Evolutionary conservation across 2,888 invertebrate genomes (phyloP), one percentile per base, ranked within the genome.

Genomic region (Smittia sp.): DNA sequence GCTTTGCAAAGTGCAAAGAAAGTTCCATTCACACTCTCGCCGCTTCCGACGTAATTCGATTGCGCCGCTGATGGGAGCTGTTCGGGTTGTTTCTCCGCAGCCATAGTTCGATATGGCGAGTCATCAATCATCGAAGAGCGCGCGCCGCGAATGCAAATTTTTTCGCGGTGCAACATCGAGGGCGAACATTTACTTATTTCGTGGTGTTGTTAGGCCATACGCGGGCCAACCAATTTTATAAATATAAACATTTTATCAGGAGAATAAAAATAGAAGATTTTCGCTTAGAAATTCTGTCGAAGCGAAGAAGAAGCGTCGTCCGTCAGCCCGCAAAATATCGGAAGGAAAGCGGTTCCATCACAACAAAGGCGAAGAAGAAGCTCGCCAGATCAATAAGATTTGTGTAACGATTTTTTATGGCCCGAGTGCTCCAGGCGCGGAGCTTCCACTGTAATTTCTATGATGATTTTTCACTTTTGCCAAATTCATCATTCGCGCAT

Each of bases 221-320:
- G 52, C 22, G 7, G 58, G 46, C 58, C 22, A 18, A 20, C 18
- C 58, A n/a, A 46, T 13, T 58, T 18, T 58, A 58, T 58, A 58
- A 58, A 58, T 58, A 58, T 58, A 58, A 58, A 39, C 41, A 67
- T 67, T 69, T 69, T 69, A 69, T 69, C 69, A 69, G 69, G 69
- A 69, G 54, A 69, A 69, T 69, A 69, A 52, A 69, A 69, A 69
- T 69, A 69, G 69, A 69, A 38, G 38, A 67, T 32, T 46, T 24
- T 41, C 25, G 46, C 52, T 46, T 13, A 52, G 18, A 54, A n/a
- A 18, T 58, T 58, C 18, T 22, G 20, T 18, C 58, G 58, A 18
- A 58, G 52, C 58, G 18, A 58, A 58, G 18, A n/a, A n/a, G 15
- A 7, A 20, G 58, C 11, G 38, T 6, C 6, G 11, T 15, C 46